Conservation (phyloP, 2,888 invertebrate species). For the Heliconius erato region DNA sequence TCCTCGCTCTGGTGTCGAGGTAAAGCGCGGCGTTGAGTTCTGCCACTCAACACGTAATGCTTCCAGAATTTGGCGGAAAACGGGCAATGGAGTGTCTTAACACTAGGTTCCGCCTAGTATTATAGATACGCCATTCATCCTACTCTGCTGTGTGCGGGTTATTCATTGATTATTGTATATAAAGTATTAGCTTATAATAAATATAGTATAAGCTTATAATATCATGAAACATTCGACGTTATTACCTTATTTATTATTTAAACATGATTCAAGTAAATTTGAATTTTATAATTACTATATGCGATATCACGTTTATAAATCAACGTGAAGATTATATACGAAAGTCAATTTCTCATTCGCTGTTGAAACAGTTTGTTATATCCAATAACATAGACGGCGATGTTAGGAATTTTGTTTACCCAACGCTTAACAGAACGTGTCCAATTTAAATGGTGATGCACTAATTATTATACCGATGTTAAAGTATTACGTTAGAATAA, state of each 20-base stretch:
- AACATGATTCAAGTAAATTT: background rate
- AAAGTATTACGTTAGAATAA: conserved; percentile 54
- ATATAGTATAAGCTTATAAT: background rate
- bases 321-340: background rate
- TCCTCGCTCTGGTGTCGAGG: no score
- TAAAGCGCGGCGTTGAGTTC: no score
- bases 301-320: conserved; percentile 8
- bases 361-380: conserved; percentile 8
- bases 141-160: no score
- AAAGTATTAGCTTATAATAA: no score
- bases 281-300: background rate
- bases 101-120: no score
- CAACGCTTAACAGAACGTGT: conserved; percentile 48
- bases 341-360: conserved; percentile 10
- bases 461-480: conserved; percentile 50
- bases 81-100: no score
- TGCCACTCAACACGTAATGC: no score
- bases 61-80: no score
- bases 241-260: background rate
- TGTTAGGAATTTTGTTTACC: conserved; percentile 36
- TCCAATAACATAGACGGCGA: background rate
- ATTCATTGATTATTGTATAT: no score
- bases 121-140: no score
- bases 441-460: conserved; percentile 51
- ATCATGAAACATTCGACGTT: background rate